These are phyloP conservation scores for Ornithoptera priamus DNA, from an alignment of 2,888 invertebrate genomes.

Conservation along the genomic window DNA sequence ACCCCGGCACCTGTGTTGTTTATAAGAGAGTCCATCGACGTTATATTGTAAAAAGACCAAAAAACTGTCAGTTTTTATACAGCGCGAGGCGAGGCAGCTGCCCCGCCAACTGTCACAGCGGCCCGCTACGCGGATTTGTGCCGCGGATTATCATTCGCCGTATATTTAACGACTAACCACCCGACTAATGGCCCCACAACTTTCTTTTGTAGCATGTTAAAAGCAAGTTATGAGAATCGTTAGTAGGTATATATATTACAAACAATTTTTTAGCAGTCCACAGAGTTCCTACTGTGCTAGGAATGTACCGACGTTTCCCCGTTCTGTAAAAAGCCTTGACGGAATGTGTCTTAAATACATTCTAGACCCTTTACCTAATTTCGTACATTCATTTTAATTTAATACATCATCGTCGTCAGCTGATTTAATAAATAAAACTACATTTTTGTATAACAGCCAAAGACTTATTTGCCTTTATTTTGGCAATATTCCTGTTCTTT, in stretches of 20 bases:
- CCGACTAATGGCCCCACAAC: conserved; percentile 48
- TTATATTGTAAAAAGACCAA: conserved; percentile 74
- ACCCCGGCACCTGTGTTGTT: conserved; percentile 78
- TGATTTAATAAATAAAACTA: too few species aligned
- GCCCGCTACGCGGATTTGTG: conserved; percentile 66
- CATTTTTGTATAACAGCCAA: too few species aligned
- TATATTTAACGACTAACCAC: conserved; percentile 57
- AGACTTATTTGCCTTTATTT: too few species aligned
- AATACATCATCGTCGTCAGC: too few species aligned
- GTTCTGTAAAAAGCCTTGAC: too few species aligned
- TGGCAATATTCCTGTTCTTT: too few species aligned
- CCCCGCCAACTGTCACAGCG: conserved; percentile 72
- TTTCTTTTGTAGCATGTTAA: conserved; percentile 33
- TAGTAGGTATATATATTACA: not conserved
- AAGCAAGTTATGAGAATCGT: not conserved
- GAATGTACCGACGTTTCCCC: too few species aligned
- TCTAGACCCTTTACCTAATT: too few species aligned
- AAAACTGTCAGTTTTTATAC: conserved; percentile 75
- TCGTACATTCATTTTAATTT: too few species aligned
- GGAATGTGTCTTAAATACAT: too few species aligned
- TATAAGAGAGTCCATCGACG: conserved; percentile 74
- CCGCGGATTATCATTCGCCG: conserved; percentile 57
- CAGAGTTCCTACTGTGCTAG: not conserved
- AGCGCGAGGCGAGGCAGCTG: conserved; percentile 75
- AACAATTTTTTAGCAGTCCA: not conserved